Base-by-base conservation (phyloP, 2,888 invertebrate genomes). In the Troides oblongomaculatus region DNA sequence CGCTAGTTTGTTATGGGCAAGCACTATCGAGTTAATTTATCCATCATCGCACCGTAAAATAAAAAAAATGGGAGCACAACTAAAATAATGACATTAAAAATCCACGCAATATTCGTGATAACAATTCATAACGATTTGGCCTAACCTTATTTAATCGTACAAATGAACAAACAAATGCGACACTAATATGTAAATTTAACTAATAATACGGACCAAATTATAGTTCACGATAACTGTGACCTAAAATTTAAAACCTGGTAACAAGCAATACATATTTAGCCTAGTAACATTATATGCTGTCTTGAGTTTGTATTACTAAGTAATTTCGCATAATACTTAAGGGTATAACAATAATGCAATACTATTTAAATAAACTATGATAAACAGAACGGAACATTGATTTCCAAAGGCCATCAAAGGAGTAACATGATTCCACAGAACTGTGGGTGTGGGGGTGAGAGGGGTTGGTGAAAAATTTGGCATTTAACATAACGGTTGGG, bases 381-480 rank as follows among this genome's bases (percentile, higher is more conserved):
- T 23, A 58, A 23, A 14, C 23, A 58, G 23, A 23, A 58, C 57
- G 23, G 57, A 58, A n/a, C 23, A 12, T 23, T 58, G 57, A 58
- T 58, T 58, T 58, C 25, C 23, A 23, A 23, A 23, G n/a, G 23
- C 12, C 57, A 23, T 23, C 23, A 18, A n/a, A 23, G 23, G n/a
- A 58, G 57, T 58, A 58, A 58, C 10, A 58, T 23, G 12, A 23
- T 58, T n/a, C 18, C 18, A n/a, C 57, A 58, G 25, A 23, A 58
- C 8, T 30, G 30, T 30, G 30, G 30, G 30, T 30, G 30, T 30
- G 5, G 30, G 30, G 30, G 3, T 30, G 59, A 5, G 18, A 57
- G 46, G 75, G 75, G 76, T 73, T 74, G 77, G 76, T 21, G 56
- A 60, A 62, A 63, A 60, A 66, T 39, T 66, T 59, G 66, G n/a